These are phyloP conservation scores for Eurystomus glaucurus DNA, from an alignment of 2,797 vertebrate species.

Conservation along the genomic window DNA sequence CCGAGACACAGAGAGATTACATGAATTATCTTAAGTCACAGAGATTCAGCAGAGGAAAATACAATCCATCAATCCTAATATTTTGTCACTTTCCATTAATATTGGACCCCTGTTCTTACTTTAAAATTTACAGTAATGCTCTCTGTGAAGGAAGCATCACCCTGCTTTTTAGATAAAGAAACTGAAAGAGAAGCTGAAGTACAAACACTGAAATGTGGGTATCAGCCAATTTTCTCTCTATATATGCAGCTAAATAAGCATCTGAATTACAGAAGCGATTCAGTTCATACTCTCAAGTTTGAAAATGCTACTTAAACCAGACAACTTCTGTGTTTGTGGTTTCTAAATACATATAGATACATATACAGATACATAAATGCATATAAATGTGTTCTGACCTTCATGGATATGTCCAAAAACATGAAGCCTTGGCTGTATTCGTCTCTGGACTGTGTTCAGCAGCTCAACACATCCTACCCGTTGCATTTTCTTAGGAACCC, in stretches of 20 bases:
- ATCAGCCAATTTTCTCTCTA: not conserved
- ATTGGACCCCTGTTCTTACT: not conserved
- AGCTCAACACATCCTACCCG: conserved; percentile 96
- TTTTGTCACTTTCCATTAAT: not conserved
- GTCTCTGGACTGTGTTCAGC: conserved; percentile 95
- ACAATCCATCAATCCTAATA: not conserved
- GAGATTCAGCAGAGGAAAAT: not conserved
- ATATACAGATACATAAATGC: too few relatives aligned
- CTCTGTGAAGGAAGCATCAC: not conserved
- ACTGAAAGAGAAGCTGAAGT: not conserved
- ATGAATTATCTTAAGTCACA: not conserved
- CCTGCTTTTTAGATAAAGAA: not conserved
- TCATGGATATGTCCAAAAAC: conserved; percentile 98
- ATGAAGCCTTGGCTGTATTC: conserved; percentile 94
- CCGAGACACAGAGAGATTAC: not conserved
- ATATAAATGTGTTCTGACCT: conserved; percentile 83
- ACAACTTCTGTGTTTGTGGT: not conserved
- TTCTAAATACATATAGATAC: not conserved
- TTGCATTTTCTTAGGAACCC: conserved; percentile 98
- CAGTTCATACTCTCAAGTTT: not conserved
- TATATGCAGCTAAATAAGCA: not conserved
- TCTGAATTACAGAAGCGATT: not conserved
- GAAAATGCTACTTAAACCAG: not conserved
- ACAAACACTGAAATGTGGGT: not conserved
- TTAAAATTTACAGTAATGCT: not conserved